Conservation (phyloP, 1,140 invertebrate genomes). For the Apocrypta bakeri region DNA sequence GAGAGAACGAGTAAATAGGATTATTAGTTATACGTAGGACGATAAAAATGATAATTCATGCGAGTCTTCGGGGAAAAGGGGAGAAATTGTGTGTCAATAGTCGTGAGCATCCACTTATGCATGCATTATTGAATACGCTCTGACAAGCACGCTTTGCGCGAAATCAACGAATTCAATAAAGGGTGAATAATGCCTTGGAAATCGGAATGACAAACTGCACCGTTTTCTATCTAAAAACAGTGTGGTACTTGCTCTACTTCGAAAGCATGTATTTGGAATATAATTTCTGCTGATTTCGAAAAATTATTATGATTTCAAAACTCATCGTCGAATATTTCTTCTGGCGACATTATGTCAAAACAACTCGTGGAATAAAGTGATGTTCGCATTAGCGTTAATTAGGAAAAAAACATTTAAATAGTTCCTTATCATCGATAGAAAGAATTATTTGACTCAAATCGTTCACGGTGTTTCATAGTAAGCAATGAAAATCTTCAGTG, state of each 20-base stretch:
- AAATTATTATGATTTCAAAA: neutral
- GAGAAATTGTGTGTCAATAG: slow-evolving; percentile 13
- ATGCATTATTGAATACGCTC: slow-evolving; percentile 48
- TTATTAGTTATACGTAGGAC: neutral
- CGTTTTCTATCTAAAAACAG: slow-evolving; percentile 43
- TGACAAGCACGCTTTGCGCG: slow-evolving; percentile 21
- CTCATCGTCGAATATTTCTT: too few species aligned
- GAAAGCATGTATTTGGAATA: neutral
- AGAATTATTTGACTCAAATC: too few species aligned
- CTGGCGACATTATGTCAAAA: too few species aligned
- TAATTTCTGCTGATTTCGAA: neutral
- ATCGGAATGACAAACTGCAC: slow-evolving; percentile 26
- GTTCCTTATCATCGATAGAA: too few species aligned
- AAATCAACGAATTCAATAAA: slow-evolving; percentile 67
- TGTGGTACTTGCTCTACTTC: slow-evolving; percentile 36
- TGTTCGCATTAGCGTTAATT: too few species aligned
- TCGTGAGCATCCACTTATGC: slow-evolving; percentile 41
- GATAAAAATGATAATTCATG: slow-evolving; percentile 11
- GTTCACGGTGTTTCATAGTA: too few species aligned
- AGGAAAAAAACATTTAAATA: too few species aligned
- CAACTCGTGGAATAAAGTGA: too few species aligned
- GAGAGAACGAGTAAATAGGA: neutral
- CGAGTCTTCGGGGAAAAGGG: neutral
- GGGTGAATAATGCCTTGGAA: slow-evolving; percentile 62
- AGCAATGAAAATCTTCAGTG: too few species aligned